Evolutionary conservation across 1,140 invertebrate genomes (phyloP).

Genomic region (Alviniconcha marisindica): DNA sequence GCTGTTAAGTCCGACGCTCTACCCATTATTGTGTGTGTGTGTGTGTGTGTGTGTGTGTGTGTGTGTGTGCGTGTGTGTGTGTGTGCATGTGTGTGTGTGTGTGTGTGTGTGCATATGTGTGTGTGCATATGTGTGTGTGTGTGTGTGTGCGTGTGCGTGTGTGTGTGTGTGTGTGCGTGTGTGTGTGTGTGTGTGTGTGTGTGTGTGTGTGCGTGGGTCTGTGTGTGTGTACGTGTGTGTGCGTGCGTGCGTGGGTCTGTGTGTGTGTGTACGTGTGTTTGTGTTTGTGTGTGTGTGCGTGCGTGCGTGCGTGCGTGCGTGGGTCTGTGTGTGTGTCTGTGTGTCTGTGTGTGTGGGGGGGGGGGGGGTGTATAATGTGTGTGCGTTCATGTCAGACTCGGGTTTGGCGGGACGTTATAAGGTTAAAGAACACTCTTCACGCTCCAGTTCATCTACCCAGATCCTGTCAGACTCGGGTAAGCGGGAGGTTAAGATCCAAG

Average conservation of each 20-base stretch:
- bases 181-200: neutral
- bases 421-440: too few species aligned
- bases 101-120: too few species aligned
- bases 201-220: neutral
- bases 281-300: neutral
- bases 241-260: neutral
- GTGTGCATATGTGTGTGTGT: constrained; percentile 3
- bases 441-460: too few species aligned
- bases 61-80: too few species aligned
- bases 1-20: too few species aligned
- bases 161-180: neutral
- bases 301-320: neutral
- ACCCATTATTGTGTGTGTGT: too few species aligned
- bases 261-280: constrained; percentile 10
- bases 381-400: neutral
- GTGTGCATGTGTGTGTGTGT: too few species aligned
- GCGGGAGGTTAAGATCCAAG: too few species aligned
- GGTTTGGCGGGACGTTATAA: too few species aligned
- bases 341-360: neutral
- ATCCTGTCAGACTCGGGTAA: too few species aligned
- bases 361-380: constrained; percentile 2
- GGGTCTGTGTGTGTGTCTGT: neutral
- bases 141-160: constrained; percentile 10
- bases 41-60: too few species aligned
- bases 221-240: constrained; percentile 14